phyloP scores from a whole-genome alignment of 2,888 invertebrate genomes.

The Drosophila conformis region DNA sequence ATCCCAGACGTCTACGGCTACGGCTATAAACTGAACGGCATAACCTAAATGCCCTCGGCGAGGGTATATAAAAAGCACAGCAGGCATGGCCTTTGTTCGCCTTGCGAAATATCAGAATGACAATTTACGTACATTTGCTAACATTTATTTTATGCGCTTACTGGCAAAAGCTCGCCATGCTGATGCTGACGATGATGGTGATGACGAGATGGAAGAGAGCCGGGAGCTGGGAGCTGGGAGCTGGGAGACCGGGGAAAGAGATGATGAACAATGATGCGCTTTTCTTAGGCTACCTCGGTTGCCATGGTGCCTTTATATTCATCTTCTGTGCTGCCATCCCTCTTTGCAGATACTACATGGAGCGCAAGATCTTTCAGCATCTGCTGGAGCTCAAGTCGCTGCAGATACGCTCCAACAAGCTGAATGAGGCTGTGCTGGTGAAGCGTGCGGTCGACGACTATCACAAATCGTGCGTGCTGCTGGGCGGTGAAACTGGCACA shows the following conservation, averaged over 20 bases:
- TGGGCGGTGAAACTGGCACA: constrained; percentile 86
- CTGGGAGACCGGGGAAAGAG: neutral
- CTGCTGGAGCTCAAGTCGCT: constrained; percentile 95
- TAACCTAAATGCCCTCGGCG: neutral
- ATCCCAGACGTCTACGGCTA: neutral
- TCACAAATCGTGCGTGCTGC: constrained; percentile 90
- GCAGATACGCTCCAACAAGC: constrained; percentile 95
- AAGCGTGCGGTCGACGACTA: constrained; percentile 95
- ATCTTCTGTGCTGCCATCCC: neutral
- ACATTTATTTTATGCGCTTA: constrained; percentile 65
- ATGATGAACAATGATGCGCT: constrained; percentile 35
- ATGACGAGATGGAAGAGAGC: constrained; percentile 11
- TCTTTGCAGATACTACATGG: constrained; percentile 91
- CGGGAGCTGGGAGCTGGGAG: neutral
- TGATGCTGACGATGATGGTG: constrained; percentile 11
- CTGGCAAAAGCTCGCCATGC: constrained; percentile 24
- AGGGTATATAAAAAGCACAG: constrained; percentile 37
- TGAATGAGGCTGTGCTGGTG: constrained; percentile 94
- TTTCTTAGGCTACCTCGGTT: constrained; percentile 18
- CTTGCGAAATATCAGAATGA: constrained; percentile 73
- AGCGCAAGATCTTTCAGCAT: constrained; percentile 96
- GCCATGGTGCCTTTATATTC: constrained; percentile 7
- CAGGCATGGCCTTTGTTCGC: constrained; percentile 65
- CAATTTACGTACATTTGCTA: constrained; percentile 74
- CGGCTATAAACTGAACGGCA: neutral